These are phyloP conservation scores for Drosophila picticornis DNA, from an alignment of 2,888 invertebrate species.

Conservation along the genomic window DNA sequence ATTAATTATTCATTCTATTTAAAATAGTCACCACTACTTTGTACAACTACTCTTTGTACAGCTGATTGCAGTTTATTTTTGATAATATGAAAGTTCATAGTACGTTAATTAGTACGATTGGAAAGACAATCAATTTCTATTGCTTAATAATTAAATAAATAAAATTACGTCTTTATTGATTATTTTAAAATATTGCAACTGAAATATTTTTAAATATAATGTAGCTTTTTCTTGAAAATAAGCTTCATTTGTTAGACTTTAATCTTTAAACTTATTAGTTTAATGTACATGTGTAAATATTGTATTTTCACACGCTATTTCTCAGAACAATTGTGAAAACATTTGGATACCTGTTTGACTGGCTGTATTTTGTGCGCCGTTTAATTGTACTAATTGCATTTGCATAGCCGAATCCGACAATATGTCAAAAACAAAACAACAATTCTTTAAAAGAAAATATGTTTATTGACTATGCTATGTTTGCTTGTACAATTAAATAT, in stretches of 20 bases:
- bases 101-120: background rate
- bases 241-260: background rate
- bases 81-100: too few species aligned
- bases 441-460: background rate
- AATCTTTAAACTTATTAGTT: background rate
- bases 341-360: background rate
- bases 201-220: background rate
- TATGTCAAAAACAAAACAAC: slow-evolving; percentile 14
- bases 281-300: background rate
- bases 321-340: background rate
- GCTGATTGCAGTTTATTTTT: background rate
- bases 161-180: background rate
- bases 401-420: slow-evolving; percentile 13
- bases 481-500: slow-evolving; percentile 7
- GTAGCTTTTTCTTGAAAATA: background rate
- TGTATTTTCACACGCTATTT: background rate
- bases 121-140: background rate
- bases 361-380: background rate
- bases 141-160: too few species aligned
- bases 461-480: background rate
- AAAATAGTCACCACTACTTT: background rate
- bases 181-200: background rate
- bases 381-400: slow-evolving; percentile 31
- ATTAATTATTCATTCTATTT: background rate
- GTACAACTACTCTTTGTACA: background rate